Evolutionary conservation across 2,113 vertebrate genomes (phyloP), one percentile per base, ranked within the genome.

Genomic region (Rutilus rutilus): DNA sequence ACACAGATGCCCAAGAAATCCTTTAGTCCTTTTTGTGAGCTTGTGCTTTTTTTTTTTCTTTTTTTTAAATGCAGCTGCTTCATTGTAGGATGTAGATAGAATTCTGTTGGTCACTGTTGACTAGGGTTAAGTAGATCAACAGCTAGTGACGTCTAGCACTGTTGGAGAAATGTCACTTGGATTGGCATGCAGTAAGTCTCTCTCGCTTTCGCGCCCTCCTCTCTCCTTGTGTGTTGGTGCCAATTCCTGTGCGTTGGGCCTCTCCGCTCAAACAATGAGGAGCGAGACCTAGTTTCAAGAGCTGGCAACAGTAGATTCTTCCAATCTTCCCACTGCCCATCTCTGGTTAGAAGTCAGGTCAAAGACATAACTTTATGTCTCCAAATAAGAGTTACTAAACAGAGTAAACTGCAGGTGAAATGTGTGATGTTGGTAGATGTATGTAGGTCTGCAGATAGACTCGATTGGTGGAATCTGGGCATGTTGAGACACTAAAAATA

Each of bases 211-310:
- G 9, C 33, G 45, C 23, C 27, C 71, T 42, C 9, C 67, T 84
- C 60, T 62, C 78, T 47, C 64, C 62, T 50, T 62, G 30, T 39
- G 50, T 85, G 71, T 85, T 71, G 89, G 91, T 93, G 90, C 92
- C 91, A 94, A 91, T 92, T 94, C 92, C 93, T 92, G 91, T 91
- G 88, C 90, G 92, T 92, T 87, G 93, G 93, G 94, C 94, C 93
- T 94, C 95, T 95, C 92, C 93, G 81, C 90, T 90, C 82, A 92
- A 94, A 96, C 95, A 97, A 95, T 96, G 94, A 92, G 92, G 95
- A 92, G 88, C 92, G 93, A 89, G 88, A 94, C 93, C 94, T 95
- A 91, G 92, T 94, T 96, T 96, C 92, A 92, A 93, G 91, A 91
- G 91, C 90, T 90, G 85, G 90, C 87, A 87, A 87, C 86, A 57